Evolutionary conservation across 2,797 vertebrate species (phyloP).

Genomic region (Tarsius wallacei): DNA sequence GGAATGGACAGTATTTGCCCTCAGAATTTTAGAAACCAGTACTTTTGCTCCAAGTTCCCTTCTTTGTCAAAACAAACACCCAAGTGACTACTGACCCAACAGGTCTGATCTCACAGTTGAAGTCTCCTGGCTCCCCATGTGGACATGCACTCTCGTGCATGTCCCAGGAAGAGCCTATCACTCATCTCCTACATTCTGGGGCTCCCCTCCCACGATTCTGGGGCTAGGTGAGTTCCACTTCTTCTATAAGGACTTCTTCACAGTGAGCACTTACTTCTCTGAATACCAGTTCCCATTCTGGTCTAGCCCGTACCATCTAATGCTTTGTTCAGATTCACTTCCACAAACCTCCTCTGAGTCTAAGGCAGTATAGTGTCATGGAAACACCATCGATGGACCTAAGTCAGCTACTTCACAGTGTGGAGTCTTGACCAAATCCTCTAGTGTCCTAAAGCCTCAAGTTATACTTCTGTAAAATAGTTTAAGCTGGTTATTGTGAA

Average conservation of each 20-base stretch:
- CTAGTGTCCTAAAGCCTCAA: neutral
- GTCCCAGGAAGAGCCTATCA: neutral
- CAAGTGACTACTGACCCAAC: too few relatives aligned
- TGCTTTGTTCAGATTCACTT: neutral
- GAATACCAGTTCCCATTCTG: neutral
- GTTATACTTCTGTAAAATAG: neutral
- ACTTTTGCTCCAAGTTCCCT: neutral
- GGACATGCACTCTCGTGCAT: accelerated
- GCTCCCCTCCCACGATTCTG: neutral
- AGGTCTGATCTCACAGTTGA: neutral
- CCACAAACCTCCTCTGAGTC: neutral
- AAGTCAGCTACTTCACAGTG: neutral
- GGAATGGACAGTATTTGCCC: neutral
- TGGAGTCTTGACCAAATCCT: neutral
- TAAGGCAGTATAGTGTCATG: neutral
- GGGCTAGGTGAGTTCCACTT: neutral
- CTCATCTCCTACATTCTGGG: accelerated
- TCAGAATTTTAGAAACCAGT: neutral
- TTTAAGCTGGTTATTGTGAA: neutral
- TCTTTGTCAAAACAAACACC: neutral
- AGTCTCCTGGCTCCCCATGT: neutral
- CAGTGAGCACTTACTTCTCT: neutral
- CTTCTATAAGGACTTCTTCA: too few relatives aligned
- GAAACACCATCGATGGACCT: accelerated
- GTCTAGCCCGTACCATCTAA: too few relatives aligned